phyloP scores from a whole-genome alignment of 2,113 vertebrate species.

The Cynoglossus semilaevis region DNA sequence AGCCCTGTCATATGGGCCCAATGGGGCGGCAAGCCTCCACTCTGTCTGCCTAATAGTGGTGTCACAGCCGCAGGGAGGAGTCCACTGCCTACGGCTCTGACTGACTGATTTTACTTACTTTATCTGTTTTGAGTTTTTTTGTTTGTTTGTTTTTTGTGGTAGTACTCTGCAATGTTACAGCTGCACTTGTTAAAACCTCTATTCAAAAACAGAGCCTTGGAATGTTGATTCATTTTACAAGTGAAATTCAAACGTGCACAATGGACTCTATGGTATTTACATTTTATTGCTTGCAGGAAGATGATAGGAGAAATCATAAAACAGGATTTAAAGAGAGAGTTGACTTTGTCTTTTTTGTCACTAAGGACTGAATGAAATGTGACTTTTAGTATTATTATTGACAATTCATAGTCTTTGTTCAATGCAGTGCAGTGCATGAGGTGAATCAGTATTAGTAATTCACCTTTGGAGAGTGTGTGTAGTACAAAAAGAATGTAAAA shows the following conservation, averaged over 20 bases:
- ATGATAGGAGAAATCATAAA: background rate
- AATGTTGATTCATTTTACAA: conserved; percentile 22
- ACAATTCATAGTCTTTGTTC: too few relatives aligned
- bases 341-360: too few relatives aligned
- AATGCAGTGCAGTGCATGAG: too few relatives aligned
- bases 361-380: too few relatives aligned
- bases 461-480: too few relatives aligned
- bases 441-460: too few relatives aligned
- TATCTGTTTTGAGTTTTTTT: conserved; percentile 28
- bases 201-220: conserved; percentile 16
- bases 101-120: conserved; percentile 35
- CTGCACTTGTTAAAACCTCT: conserved; percentile 15
- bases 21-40: conserved; percentile 48
- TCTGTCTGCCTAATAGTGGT: conserved; percentile 61
- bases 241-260: too few relatives aligned
- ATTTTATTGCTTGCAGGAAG: background rate
- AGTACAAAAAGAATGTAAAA: too few relatives aligned
- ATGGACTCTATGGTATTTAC: conserved; percentile 15
- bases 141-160: background rate
- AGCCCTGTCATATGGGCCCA: conserved; percentile 63
- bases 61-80: conserved; percentile 47
- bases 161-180: conserved; percentile 4
- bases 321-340: too few relatives aligned
- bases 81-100: conserved; percentile 10
- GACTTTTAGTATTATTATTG: too few relatives aligned